These are phyloP conservation scores for Spodoptera exigua DNA, from an alignment of 2,888 invertebrate species.

Conservation along the genomic window DNA sequence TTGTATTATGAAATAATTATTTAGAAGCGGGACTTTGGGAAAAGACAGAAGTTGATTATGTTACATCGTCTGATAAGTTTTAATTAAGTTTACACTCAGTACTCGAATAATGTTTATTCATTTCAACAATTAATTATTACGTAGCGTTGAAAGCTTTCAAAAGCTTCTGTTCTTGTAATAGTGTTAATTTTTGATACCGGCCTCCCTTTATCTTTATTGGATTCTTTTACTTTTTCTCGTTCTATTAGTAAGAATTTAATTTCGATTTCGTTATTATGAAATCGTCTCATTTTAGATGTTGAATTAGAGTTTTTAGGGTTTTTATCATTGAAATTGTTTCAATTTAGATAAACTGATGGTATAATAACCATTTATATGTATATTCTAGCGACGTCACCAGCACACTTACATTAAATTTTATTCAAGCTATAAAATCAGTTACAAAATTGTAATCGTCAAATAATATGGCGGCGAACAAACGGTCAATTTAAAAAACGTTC, in stretches of 20 bases:
- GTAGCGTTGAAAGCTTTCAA: slow-evolving; percentile 55
- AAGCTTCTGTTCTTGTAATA: slow-evolving; percentile 47
- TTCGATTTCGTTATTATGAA: slow-evolving; percentile 26
- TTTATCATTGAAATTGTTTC: slow-evolving; percentile 18
- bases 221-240: slow-evolving; percentile 40
- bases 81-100: slow-evolving; percentile 62
- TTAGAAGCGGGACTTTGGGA: slow-evolving; percentile 32
- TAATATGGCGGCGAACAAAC: slow-evolving; percentile 29
- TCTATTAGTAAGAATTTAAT: slow-evolving; percentile 29
- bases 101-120: slow-evolving; percentile 57
- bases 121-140: slow-evolving; percentile 60
- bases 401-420: neutral
- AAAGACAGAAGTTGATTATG: slow-evolving; percentile 56
- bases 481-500: slow-evolving; percentile 44
- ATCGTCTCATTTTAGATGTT: slow-evolving; percentile 16
- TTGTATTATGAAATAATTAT: slow-evolving; percentile 49
- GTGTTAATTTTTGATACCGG: slow-evolving; percentile 47
- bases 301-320: slow-evolving; percentile 6
- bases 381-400: no score
- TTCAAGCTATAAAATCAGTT: slow-evolving; percentile 29
- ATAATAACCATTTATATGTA: no score
- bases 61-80: slow-evolving; percentile 55
- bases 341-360: slow-evolving; percentile 6
- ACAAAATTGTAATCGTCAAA: slow-evolving; percentile 21
- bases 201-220: slow-evolving; percentile 41